Conservation (phyloP, 2,888 invertebrate genomes). For the Silvanus unidentatus region DNA sequence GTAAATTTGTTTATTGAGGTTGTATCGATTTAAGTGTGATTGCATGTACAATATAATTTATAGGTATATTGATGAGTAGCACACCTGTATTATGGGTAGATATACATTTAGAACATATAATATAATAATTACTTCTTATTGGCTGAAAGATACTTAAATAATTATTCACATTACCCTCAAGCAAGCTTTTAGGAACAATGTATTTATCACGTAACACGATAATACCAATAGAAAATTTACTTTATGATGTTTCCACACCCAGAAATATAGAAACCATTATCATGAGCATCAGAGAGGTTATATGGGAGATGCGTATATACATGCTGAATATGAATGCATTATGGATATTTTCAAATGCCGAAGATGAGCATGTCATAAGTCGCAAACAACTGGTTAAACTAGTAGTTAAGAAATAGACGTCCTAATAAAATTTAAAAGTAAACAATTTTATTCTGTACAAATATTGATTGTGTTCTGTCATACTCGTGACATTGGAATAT, state of each 20-base stretch:
- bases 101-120: too few relatives aligned
- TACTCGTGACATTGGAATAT: conserved; percentile 16
- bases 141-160: background rate
- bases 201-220: conserved; percentile 5
- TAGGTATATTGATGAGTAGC: too few relatives aligned
- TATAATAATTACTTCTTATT: background rate
- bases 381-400: conserved; percentile 21
- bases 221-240: conserved; percentile 8
- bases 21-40: too few relatives aligned
- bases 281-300: background rate
- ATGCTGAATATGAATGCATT: conserved; percentile 1
- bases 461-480: conserved; percentile 23
- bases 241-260: conserved; percentile 8
- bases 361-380: conserved; percentile 19
- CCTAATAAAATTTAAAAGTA: conserved; percentile 22
- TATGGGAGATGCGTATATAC: too few relatives aligned
- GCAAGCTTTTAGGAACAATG: conserved; percentile 7
- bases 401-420: conserved; percentile 22
- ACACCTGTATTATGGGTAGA: too few relatives aligned
- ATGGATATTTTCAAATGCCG: conserved; percentile 15
- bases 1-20: too few relatives aligned
- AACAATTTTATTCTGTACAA: conserved; percentile 23
- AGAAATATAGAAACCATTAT: conserved; percentile 6
- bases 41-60: too few relatives aligned
- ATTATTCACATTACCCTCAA: conserved; percentile 3